These are phyloP conservation scores for Cataglyphis altisquamis DNA, from an alignment of 2,888 invertebrate species.

Conservation along the genomic window DNA sequence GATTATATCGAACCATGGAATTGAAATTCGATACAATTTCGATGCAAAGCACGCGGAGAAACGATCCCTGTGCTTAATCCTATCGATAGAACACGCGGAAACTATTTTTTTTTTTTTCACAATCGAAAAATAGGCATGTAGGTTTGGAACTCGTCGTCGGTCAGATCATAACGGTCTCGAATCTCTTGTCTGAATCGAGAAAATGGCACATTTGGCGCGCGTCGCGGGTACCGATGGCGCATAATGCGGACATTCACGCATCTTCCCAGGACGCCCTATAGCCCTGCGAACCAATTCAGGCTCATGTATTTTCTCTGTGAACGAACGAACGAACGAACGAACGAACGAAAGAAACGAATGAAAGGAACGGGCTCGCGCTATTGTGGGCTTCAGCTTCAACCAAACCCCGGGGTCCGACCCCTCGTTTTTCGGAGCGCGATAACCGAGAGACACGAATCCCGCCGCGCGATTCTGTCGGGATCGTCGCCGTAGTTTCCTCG, in stretches of 20 bases:
- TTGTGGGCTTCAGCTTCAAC: conserved; percentile 11
- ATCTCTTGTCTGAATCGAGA: conserved; percentile 1
- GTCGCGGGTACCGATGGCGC: background rate
- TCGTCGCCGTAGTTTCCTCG: background rate
- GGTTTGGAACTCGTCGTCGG: background rate
- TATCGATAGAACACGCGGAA: background rate
- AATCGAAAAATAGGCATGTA: background rate
- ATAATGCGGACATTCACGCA: conserved; percentile 21
- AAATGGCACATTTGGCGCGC: conserved; percentile 16
- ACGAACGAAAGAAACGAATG: conserved; percentile 7
- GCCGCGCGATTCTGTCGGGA: conserved; percentile 7
- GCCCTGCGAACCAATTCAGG: conserved; percentile 20
- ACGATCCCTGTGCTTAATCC: background rate
- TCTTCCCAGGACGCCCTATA: background rate
- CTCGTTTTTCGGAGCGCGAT: conserved; percentile 41
- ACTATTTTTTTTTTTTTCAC: background rate
- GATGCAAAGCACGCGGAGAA: background rate
- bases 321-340: conserved; percentile 38
- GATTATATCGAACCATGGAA: background rate
- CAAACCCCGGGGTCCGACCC: conserved; percentile 26
- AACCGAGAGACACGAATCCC: conserved; percentile 37
- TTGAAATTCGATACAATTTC: background rate
- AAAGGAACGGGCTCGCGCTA: conserved; percentile 22
- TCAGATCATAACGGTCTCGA: conserved; percentile 18
- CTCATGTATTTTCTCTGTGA: conserved; percentile 47